phyloP scores from a whole-genome alignment of 2,797 vertebrate species.

The Sitta carolinensis region DNA sequence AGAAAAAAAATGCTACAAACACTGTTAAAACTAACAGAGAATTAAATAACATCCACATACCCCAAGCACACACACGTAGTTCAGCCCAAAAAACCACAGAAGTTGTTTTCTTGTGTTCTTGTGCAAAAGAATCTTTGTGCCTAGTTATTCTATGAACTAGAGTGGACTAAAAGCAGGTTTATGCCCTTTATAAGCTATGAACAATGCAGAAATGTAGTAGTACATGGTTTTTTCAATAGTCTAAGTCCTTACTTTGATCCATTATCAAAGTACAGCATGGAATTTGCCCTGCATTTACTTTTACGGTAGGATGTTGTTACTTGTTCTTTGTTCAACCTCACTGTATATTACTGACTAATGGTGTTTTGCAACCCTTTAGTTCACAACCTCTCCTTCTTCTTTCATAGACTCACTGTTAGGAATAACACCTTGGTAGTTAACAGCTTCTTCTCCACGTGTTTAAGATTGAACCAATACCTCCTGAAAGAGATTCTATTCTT shows the following conservation, averaged over 20 bases:
- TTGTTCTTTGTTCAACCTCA: neutral
- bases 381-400: neutral
- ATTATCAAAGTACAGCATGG: neutral
- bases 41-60: neutral
- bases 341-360: neutral
- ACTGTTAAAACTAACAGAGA: neutral
- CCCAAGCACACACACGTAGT: neutral
- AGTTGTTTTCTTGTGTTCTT: neutral
- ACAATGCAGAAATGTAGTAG: neutral
- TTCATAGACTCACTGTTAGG: neutral
- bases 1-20: neutral
- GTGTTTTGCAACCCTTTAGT: neutral
- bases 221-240: neutral
- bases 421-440: neutral
- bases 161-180: neutral
- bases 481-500: neutral
- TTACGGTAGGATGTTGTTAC: neutral
- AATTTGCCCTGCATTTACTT: neutral
- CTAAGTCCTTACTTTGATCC: neutral
- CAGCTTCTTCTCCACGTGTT: accelerated
- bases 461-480: neutral
- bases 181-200: neutral
- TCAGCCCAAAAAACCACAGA: neutral
- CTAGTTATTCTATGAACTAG: neutral
- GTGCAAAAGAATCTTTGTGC: neutral